Percentiles rank a stretch among this genome's conserved stretches.
Evolutionary conservation across 2,113 vertebrate genomes (phyloP).

Genomic region (Lagopus muta): DNA sequence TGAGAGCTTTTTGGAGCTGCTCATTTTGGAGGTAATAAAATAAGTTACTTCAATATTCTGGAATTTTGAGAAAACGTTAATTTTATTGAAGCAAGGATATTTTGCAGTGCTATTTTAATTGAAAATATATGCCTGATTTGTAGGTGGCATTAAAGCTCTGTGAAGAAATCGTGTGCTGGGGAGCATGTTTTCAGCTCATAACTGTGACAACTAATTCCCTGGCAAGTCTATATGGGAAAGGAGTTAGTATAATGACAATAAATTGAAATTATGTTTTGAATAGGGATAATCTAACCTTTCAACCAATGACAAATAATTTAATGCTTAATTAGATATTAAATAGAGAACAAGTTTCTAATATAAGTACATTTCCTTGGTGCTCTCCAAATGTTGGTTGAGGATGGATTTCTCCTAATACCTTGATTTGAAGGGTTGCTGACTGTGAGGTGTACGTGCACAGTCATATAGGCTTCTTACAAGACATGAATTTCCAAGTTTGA

Average conservation of each 20-base stretch:
- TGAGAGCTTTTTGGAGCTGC: not conserved
- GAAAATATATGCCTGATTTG: not conserved
- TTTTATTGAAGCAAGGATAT: not conserved
- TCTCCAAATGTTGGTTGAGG: not conserved
- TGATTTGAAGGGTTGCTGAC: not conserved
- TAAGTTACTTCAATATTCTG: not conserved
- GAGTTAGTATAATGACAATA: not conserved
- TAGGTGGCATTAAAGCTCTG: not conserved
- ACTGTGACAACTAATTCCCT: not conserved
- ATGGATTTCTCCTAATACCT: not conserved
- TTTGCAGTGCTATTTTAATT: not conserved
- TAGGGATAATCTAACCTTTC: not conserved
- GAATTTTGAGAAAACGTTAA: not conserved
- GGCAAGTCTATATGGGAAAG: not conserved
- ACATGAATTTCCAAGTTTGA: not conserved
- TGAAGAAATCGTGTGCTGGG: not conserved
- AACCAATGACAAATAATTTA: slow-evolving; percentile 1
- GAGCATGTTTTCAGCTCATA: not conserved
- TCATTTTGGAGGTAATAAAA: not conserved
- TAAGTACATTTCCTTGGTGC: not conserved
- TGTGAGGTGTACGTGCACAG: not conserved
- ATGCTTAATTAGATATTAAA: not conserved
- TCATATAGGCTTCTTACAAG: not conserved
- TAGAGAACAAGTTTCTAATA: not conserved
- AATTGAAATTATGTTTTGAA: not conserved